Base-by-base conservation (phyloP, 2,113 vertebrate genomes). In the Phyllostomus discolor region DNA sequence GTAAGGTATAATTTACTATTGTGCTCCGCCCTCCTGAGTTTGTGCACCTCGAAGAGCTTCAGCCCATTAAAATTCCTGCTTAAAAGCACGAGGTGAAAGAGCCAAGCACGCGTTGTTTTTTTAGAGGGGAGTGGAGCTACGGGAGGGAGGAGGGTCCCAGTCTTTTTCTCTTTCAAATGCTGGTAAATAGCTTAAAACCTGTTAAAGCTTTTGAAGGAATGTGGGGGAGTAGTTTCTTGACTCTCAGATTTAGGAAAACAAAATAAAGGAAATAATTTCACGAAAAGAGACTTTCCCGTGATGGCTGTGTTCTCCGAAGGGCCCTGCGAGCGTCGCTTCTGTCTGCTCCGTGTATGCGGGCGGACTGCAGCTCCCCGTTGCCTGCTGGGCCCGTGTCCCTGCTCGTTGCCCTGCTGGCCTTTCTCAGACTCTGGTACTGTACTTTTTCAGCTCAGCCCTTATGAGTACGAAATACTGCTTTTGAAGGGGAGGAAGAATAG, bases 31-130 rank as follows among this genome's bases (percentile, higher is more conserved):
- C 79, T 90, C 52, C 91, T 38, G 79, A 91, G 86, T 94, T 50
- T 80, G 78, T 67, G 26, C 57, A 96, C 93, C 91, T 81, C 6
- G 0, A 96, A 80, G 76, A 93, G 79, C 78, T n/a, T 57, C 17
- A 10, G 64, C 95, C 97, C 95, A 91, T 98, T 97, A 97, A 98
- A 96, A 98, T 98, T 97, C 97, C 80, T 98, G 97, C 95, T 97
- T 97, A 92, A 97, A 97, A 97, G 97, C 97, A 62, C 54, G 69
- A 97, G 94, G 96, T 96, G 91, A 97, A 98, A 95, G 95, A 83
- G 57, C 91, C 95, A 96, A 87, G 88, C 89, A 4, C 52, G 62
- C 93, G 75, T 75, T 93, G 38, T 97, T 95, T 35, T 96, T 93
- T 69, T 10, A 67, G 66, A 91, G 28, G 87, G 73, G 87, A 86